phyloP scores from a whole-genome alignment of 2,888 invertebrate species.

The Tillus elongatus region DNA sequence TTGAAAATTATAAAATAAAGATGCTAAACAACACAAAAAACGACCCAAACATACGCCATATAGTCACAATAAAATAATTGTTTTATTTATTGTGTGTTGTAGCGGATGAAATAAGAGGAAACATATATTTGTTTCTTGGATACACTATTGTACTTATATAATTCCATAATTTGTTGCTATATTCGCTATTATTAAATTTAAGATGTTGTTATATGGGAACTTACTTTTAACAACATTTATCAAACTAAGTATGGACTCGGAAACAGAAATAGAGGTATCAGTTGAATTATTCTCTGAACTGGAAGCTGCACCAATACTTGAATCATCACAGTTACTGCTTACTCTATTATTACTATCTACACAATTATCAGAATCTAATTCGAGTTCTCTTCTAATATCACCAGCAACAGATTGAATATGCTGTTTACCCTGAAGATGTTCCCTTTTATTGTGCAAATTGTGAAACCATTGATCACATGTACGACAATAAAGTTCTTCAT shows the following conservation, averaged over 20 bases:
- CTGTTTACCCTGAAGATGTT: constrained; percentile 49
- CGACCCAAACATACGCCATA: no score
- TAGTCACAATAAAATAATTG: no score
- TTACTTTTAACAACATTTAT: constrained; percentile 35
- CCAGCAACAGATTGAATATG: constrained; percentile 44
- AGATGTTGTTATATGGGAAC: no score
- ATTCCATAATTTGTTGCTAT: no score
- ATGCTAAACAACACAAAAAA: no score
- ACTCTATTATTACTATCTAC: constrained; percentile 22
- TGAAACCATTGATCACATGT: constrained; percentile 52
- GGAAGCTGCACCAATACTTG: constrained; percentile 26
- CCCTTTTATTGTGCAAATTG: constrained; percentile 49
- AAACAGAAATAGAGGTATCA: constrained; percentile 24
- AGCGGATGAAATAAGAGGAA: no score
- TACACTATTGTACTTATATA: no score
- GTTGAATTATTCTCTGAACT: constrained; percentile 5
- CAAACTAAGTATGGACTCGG: constrained; percentile 37
- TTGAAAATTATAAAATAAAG: no score
- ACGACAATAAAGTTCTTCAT: constrained; percentile 48
- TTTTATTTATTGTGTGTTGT: no score
- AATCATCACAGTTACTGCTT: constrained; percentile 39
- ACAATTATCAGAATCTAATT: constrained; percentile 24
- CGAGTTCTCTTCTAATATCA: constrained; percentile 37
- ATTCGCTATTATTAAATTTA: no score
- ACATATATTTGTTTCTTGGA: no score